Evolutionary conservation across 2,113 vertebrate genomes (phyloP).

Genomic region (Pseudopodoces humilis): DNA sequence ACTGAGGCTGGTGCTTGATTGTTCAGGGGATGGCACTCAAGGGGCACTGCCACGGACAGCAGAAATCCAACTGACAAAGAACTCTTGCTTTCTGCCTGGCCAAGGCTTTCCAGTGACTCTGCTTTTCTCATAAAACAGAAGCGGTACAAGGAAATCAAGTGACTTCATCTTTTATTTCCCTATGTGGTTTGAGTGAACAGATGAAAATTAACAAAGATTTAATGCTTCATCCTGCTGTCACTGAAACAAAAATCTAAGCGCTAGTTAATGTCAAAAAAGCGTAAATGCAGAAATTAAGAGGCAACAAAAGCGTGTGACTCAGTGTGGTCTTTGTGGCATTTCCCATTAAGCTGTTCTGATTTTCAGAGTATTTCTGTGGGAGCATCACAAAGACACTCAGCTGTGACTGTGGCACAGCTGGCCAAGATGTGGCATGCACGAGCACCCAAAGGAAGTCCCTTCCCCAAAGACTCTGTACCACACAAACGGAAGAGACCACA

Average conservation of each 20-base stretch:
- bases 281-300: neutral
- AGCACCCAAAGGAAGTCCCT: neutral
- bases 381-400: neutral
- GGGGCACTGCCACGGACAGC: neutral
- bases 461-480: neutral
- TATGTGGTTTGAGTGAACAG: neutral
- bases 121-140: neutral
- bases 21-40: neutral
- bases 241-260: neutral
- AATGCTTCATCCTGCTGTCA: neutral
- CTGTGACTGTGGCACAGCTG: neutral
- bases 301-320: neutral
- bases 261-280: neutral
- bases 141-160: neutral
- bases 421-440: neutral
- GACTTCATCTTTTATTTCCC: neutral
- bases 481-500: neutral
- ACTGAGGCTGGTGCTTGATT: neutral
- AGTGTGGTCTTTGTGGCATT: neutral
- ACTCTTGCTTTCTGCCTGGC: neutral
- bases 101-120: neutral
- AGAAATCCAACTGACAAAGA: neutral
- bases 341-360: neutral
- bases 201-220: neutral
- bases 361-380: neutral